These are phyloP conservation scores for Bathynomus jamesi DNA, from an alignment of 1,140 invertebrate species.

Conservation along the genomic window DNA sequence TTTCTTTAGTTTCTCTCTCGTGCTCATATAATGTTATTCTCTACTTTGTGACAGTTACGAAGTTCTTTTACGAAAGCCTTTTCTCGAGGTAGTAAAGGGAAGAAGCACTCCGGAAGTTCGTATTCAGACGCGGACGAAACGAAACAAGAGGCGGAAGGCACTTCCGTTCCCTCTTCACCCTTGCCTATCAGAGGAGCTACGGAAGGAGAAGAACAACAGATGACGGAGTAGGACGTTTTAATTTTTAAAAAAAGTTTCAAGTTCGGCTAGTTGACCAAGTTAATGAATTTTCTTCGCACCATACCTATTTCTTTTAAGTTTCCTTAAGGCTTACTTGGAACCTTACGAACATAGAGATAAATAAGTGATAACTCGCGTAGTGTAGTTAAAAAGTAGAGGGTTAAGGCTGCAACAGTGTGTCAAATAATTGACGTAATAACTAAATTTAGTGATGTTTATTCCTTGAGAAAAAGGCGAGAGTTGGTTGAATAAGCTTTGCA, in stretches of 20 bases:
- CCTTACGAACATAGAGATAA: no score
- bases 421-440: no score
- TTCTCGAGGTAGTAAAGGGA: constrained; percentile 60
- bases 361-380: no score
- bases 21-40: constrained; percentile 6
- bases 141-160: constrained; percentile 11
- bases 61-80: constrained; percentile 98
- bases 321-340: no score
- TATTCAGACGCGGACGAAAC: constrained; percentile 29
- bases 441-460: no score
- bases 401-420: no score
- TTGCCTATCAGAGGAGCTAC: constrained; percentile 11
- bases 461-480: no score
- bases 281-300: no score
- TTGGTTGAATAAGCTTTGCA: no score
- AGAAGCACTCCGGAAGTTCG: constrained; percentile 26
- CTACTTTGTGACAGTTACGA: constrained; percentile 56
- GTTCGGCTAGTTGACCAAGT: background rate
- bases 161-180: constrained; percentile 30
- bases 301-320: no score
- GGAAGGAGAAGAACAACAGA: background rate
- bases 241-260: background rate
- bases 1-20: no score
- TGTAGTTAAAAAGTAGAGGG: no score
- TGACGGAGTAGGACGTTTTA: background rate